phyloP scores from a whole-genome alignment of 1,140 invertebrate genomes.

The Zelostemma sp. region DNA sequence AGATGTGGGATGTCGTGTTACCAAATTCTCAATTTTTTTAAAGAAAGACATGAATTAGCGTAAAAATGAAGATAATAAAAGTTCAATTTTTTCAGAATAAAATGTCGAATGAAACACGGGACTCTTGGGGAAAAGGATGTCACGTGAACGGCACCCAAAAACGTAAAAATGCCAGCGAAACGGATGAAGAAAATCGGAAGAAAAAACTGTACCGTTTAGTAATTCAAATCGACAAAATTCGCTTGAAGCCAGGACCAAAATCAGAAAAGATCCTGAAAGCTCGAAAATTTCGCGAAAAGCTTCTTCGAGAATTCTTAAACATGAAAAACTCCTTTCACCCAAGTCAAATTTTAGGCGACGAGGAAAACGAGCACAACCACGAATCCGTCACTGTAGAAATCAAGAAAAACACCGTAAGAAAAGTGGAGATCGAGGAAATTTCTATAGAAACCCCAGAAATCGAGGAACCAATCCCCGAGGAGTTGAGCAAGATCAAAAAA shows the following conservation, averaged over 20 bases:
- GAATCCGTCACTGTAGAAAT: neutral
- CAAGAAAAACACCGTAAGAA: no score
- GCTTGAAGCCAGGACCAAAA: conserved; percentile 49
- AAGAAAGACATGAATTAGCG: no score
- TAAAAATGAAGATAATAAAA: no score
- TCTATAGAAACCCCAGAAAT: neutral
- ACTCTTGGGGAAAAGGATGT: no score
- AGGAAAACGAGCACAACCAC: neutral
- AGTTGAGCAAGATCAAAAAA: neutral
- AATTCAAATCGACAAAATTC: conserved; percentile 62
- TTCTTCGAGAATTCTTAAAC: neutral
- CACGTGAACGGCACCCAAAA: no score
- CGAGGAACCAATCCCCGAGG: neutral
- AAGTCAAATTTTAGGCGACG: neutral
- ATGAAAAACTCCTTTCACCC: neutral
- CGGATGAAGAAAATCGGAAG: no score
- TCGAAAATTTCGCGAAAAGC: conserved; percentile 16
- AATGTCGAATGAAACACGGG: no score
- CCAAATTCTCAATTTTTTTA: no score
- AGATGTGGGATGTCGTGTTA: no score
- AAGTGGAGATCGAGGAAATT: neutral
- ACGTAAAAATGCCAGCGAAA: no score
- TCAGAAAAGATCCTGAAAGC: conserved; percentile 32
- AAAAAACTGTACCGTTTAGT: conserved; percentile 61
- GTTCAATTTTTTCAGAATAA: no score